These are phyloP conservation scores for Irena cyanogastra DNA, from an alignment of 2,113 vertebrate species.

Conservation along the genomic window DNA sequence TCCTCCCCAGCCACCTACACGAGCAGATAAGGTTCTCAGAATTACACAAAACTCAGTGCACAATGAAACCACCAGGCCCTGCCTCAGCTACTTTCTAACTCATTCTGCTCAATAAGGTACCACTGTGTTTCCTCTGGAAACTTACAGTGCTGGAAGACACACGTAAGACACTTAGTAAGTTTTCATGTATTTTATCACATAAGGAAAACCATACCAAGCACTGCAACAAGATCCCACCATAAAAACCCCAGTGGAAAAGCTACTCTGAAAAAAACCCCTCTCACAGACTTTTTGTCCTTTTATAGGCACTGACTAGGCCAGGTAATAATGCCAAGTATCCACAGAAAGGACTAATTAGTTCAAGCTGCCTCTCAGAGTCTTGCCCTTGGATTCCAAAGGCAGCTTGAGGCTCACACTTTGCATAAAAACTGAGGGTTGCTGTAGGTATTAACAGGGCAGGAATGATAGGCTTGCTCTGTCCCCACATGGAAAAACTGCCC, in stretches of 20 bases:
- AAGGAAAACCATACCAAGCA: background rate
- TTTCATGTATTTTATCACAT: background rate
- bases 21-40: conserved; percentile 49
- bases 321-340: background rate
- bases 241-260: background rate
- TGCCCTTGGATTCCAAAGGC: background rate
- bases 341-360: background rate
- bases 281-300: background rate
- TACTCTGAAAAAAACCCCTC: background rate
- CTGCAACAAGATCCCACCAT: background rate
- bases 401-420: background rate
- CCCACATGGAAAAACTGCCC: background rate
- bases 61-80: conserved; percentile 34
- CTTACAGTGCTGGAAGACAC: background rate
- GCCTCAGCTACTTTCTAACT: conserved; percentile 9
- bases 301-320: background rate
- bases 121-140: conserved; percentile 49
- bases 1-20: conserved; percentile 16
- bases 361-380: background rate
- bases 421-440: background rate
- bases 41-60: background rate
- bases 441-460: background rate
- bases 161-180: background rate
- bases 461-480: background rate
- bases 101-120: background rate